A percentile compares a stretch with the other conserved stretches of the same genome.
Conservation (phyloP, 2,888 invertebrate genomes). For the Epinotia bilunana region DNA sequence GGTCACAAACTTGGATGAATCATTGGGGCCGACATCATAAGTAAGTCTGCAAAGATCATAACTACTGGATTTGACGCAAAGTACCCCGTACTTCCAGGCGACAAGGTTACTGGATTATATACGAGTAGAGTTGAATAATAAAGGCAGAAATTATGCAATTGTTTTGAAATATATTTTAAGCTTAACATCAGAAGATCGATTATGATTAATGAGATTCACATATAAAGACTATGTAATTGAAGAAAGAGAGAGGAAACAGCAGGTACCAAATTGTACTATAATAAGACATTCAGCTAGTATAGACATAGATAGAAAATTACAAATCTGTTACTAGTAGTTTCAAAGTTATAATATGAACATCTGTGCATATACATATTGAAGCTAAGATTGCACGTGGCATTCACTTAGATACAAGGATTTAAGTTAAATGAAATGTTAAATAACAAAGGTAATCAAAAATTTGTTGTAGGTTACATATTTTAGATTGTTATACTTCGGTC, state of each 20-base stretch:
- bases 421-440: constrained; percentile 15
- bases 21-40: too few relatives aligned
- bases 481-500: not conserved
- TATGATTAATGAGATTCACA: constrained; percentile 11
- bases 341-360: constrained; percentile 30
- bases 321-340: constrained; percentile 37
- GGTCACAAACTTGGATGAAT: too few relatives aligned
- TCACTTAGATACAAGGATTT: constrained; percentile 11
- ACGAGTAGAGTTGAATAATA: not conserved
- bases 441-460: not conserved
- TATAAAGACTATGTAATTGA: not conserved
- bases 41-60: too few relatives aligned
- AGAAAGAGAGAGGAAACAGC: constrained; percentile 28
- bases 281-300: constrained; percentile 24
- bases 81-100: too few relatives aligned
- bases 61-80: too few relatives aligned
- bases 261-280: constrained; percentile 38
- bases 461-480: not conserved
- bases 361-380: constrained; percentile 26
- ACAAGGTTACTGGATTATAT: too few relatives aligned
- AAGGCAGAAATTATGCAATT: not conserved
- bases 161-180: not conserved
- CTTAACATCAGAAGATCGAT: not conserved
- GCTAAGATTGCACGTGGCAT: constrained; percentile 20
- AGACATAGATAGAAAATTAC: constrained; percentile 41